A percentile compares a stretch with the other conserved stretches of the same genome.
Evolutionary conservation across 1,140 invertebrate genomes (phyloP).

Genomic region (Chionoecetes opilio): DNA sequence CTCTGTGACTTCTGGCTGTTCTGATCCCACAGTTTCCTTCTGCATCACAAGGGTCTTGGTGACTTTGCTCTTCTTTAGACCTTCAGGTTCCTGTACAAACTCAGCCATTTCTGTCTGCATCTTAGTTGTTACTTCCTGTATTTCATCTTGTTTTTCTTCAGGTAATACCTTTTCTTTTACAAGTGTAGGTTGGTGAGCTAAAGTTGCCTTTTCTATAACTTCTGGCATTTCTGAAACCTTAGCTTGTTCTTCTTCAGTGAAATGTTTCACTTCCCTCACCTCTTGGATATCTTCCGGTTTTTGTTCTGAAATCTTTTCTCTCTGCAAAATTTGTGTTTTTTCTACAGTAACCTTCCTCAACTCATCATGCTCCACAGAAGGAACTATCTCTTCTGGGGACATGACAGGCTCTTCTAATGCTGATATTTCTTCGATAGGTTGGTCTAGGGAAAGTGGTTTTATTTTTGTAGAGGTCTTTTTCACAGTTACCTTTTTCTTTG

Average conservation of each 20-base stretch:
- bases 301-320: conserved; percentile 48
- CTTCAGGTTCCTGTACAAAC: conserved; percentile 58
- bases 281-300: conserved; percentile 55
- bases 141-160: conserved; percentile 60
- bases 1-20: conserved; percentile 53
- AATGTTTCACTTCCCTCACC: neutral
- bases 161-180: conserved; percentile 54
- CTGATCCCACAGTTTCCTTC: conserved; percentile 50
- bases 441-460: conserved; percentile 30
- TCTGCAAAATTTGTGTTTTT: conserved; percentile 49
- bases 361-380: conserved; percentile 44
- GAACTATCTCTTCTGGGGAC: conserved; percentile 11
- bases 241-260: conserved; percentile 47
- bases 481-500: conserved; percentile 51
- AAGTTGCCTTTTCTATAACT: conserved; percentile 39
- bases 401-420: conserved; percentile 57
- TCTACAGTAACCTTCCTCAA: conserved; percentile 41
- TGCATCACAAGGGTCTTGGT: conserved; percentile 55
- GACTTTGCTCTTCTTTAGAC: conserved; percentile 60
- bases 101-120: conserved; percentile 45
- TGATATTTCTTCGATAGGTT: conserved; percentile 49
- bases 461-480: conserved; percentile 33
- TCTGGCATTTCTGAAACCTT: conserved; percentile 33
- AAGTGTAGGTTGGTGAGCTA: conserved; percentile 54
- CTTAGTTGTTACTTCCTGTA: conserved; percentile 37